These are phyloP conservation scores for Euborellia annulipes DNA, from an alignment of 1,140 invertebrate genomes.

Conservation along the genomic window DNA sequence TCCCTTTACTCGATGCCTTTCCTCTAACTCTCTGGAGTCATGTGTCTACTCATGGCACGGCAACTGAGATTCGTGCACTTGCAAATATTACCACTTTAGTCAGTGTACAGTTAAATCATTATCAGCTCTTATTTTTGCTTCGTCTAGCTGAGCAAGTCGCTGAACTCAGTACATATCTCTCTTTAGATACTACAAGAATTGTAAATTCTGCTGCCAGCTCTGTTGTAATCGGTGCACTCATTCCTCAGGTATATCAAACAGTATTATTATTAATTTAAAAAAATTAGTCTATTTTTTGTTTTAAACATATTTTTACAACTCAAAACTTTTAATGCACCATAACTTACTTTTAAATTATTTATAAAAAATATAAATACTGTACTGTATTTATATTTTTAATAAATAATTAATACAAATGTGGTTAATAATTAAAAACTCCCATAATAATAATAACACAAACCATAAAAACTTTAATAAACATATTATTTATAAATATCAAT, in stretches of 20 bases:
- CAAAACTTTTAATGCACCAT: too few species aligned
- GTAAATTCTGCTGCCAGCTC: conserved; percentile 30
- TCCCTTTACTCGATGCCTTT: conserved; percentile 80
- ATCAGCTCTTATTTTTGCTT: conserved; percentile 79
- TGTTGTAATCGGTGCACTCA: conserved; percentile 52
- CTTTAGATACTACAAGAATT: neutral
- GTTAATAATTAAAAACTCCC: too few species aligned
- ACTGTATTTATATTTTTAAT: too few species aligned
- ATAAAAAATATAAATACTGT: too few species aligned
- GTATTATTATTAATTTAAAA: neutral
- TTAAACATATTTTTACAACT: neutral
- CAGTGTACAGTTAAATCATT: conserved; percentile 79
- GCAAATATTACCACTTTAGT: conserved; percentile 61
- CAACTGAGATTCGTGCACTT: conserved; percentile 47
- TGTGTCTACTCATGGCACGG: conserved; percentile 9
- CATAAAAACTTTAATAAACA: too few species aligned
- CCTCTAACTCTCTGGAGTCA: conserved; percentile 68
- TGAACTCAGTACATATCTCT: conserved; percentile 33
- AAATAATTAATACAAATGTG: too few species aligned
- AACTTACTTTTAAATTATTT: too few species aligned
- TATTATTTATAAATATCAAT: too few species aligned
- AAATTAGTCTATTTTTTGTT: neutral
- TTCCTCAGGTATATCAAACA: conserved; percentile 40
- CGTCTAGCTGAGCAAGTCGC: conserved; percentile 65
- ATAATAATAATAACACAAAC: too few species aligned